Conservation (phyloP, 1,140 invertebrate genomes). For the Patella vulgata region DNA sequence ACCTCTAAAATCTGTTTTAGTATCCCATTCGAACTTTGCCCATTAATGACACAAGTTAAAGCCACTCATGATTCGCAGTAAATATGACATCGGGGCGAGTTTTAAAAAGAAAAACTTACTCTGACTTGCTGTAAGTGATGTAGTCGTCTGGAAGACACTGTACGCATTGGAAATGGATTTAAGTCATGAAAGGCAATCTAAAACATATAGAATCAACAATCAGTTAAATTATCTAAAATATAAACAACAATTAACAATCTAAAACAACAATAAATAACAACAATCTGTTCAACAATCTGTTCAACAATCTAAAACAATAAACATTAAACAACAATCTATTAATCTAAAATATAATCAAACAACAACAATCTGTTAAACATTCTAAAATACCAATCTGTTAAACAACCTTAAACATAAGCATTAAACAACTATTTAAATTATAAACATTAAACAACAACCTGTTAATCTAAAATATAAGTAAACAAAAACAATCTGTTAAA, state of each 20-base stretch:
- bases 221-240: not conserved
- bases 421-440: no score
- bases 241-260: not conserved
- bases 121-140: slow-evolving; percentile 64
- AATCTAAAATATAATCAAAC: no score
- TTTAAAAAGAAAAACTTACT: slow-evolving; percentile 48
- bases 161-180: slow-evolving; percentile 69
- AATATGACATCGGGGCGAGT: not conserved
- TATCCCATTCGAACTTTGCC: no score
- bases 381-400: no score
- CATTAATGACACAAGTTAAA: no score
- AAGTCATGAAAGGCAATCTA: slow-evolving; percentile 70
- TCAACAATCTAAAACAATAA: no score
- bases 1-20: not conserved
- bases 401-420: no score
- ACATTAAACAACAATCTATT: no score
- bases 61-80: not conserved
- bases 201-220: slow-evolving; percentile 26
- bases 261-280: not conserved
- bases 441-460: no score
- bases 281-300: not conserved
- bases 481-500: no score
- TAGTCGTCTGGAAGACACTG: slow-evolving; percentile 62
- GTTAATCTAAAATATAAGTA: no score
- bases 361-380: no score